Conservation (phyloP, 2,888 invertebrate genomes). For the Thecocarcelia acutangulata region DNA sequence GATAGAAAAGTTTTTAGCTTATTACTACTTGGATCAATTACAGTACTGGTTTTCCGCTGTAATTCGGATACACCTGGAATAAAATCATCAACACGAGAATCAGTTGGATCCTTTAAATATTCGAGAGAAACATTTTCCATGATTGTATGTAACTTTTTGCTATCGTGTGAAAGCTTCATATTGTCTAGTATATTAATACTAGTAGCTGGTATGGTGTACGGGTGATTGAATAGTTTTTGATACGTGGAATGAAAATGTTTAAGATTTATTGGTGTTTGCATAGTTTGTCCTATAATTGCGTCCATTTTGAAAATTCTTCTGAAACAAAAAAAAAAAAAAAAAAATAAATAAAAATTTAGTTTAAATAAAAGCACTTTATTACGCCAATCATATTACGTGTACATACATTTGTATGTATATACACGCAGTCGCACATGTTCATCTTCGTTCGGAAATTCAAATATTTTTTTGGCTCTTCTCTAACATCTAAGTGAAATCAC, state of each 20-base stretch:
- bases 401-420: too few species aligned
- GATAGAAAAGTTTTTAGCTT: constrained; percentile 68
- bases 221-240: constrained; percentile 61
- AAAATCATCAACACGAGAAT: constrained; percentile 71
- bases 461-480: too few species aligned
- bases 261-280: constrained; percentile 72
- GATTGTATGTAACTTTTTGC: constrained; percentile 65
- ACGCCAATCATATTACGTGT: too few species aligned
- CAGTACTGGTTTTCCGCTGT: constrained; percentile 52
- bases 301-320: constrained; percentile 74
- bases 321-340: constrained; percentile 6
- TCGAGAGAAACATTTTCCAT: constrained; percentile 71
- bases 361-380: too few species aligned
- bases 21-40: constrained; percentile 59
- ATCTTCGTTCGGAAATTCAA: too few species aligned
- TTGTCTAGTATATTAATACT: constrained; percentile 67
- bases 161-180: constrained; percentile 66
- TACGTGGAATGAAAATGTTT: constrained; percentile 73
- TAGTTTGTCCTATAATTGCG: constrained; percentile 71
- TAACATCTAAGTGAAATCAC: too few species aligned
- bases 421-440: too few species aligned
- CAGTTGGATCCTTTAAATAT: constrained; percentile 70
- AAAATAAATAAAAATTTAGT: too few species aligned
- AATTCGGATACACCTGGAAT: constrained; percentile 70
- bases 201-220: constrained; percentile 61